Evolutionary conservation across 2,888 invertebrate species (phyloP).

Genomic region (Catocala nupta): DNA sequence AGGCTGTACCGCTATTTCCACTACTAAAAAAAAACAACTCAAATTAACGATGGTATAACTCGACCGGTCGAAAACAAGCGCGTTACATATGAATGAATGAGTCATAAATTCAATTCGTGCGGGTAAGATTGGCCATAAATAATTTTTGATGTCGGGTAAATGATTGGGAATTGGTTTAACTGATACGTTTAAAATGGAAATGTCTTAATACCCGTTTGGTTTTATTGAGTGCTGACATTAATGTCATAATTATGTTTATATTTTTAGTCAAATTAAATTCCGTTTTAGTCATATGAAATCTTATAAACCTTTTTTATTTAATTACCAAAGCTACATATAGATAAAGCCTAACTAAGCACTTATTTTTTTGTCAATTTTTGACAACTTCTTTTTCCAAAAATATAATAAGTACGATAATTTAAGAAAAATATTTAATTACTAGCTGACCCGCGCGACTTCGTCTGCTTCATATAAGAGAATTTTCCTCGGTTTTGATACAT

Average conservation of each 20-base stretch:
- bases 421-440: too few species aligned
- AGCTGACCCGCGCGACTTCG: too few species aligned
- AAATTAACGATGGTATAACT: slow-evolving; percentile 32
- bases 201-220: neutral
- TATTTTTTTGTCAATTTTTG: too few species aligned
- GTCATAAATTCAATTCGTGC: neutral
- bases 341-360: too few species aligned
- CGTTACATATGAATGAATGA: slow-evolving; percentile 11
- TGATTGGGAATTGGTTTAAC: neutral
- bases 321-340: too few species aligned
- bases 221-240: slow-evolving; percentile 1
- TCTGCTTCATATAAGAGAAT: too few species aligned
- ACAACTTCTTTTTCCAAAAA: too few species aligned
- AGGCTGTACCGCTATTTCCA: slow-evolving; percentile 44
- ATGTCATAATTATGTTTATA: neutral
- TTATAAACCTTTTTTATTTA: too few species aligned
- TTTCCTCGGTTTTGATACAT: too few species aligned
- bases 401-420: too few species aligned
- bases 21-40: slow-evolving; percentile 44
- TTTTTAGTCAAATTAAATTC: neutral
- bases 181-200: neutral
- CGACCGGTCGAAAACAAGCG: slow-evolving; percentile 23
- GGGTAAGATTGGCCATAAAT: slow-evolving; percentile 5
- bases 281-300: too few species aligned
- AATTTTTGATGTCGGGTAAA: neutral